Base-by-base conservation (phyloP, 2,888 invertebrate species). In the Dolomedes plantarius region DNA sequence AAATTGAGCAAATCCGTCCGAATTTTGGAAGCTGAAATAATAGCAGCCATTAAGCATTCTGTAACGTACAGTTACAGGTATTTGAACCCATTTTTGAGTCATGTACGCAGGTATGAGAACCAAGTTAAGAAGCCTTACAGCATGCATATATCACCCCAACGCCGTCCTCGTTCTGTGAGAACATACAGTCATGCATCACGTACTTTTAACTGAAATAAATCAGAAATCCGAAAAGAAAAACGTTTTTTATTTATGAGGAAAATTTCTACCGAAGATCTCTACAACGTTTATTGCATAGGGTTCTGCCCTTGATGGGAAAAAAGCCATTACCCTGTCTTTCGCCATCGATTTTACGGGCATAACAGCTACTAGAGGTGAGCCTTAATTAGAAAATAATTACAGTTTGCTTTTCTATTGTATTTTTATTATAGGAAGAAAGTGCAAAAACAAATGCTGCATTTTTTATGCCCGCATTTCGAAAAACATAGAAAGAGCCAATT, bases 351-450 rank as follows among this genome's bases (percentile, higher is more conserved):
- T 56, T 23, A 23, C 5, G 19, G 23, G 56, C 3, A 46, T 46
- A 56, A 56, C 56, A 56, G 16, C 56, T 23, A 56, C 56, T 56
- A 23, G 23, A 56, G 56, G 56, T 23, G 23, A 7, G 23, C 56
- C 56, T 56, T 56, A 56, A 56, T 56, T 56, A 56, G 56, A 56
- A 56, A 56, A 56, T 56, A 56, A 56, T 56, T 56, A 56, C 56
- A 56, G 56, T 56, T 56, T 56, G 56, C 23, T 56, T 23, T 56
- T 23, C 23, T 23, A 56, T 56, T 56, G 56, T 56, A 56, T 56
- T 19, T 23, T 19, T 56, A 56, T 56, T 16, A 46, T 6, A 46
- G 41, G 13, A 46, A 16, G 41, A 46, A 16, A 13, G 2, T 46
- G 41, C 41, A 46, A 46, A 46, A 46, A 46, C 41, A 13, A 46